phyloP scores from a whole-genome alignment of 1,140 invertebrate genomes.

The Drosophila sturtevanti region DNA sequence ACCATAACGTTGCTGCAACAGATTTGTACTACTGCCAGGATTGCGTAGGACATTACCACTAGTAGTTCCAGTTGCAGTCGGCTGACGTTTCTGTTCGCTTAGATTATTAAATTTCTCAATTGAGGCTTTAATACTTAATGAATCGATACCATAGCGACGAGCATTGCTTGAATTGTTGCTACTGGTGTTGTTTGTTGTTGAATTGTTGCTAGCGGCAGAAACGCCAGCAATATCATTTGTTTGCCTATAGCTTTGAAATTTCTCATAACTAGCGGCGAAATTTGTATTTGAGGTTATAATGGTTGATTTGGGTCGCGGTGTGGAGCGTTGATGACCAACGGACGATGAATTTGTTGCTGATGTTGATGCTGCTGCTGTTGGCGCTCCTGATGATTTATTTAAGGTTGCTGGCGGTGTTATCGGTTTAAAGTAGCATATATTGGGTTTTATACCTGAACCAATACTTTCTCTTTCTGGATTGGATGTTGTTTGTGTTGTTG shows the following conservation, averaged over 20 bases:
- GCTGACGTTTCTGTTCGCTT: conserved; percentile 61
- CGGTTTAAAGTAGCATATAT: conserved; percentile 61
- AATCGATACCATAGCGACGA: conserved; percentile 65
- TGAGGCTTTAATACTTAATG: conserved; percentile 76
- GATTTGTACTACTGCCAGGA: conserved; percentile 64
- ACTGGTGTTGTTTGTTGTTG: conserved; percentile 2
- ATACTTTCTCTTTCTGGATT: neutral
- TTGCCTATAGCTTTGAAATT: conserved; percentile 67
- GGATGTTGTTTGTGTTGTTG: conserved; percentile 28
- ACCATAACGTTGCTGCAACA: conserved; percentile 74
- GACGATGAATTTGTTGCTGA: conserved; percentile 10
- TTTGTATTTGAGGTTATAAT: conserved; percentile 71
- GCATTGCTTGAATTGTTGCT: conserved; percentile 39
- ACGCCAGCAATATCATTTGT: conserved; percentile 48
- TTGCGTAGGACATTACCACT: conserved; percentile 9
- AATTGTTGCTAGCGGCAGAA: neutral
- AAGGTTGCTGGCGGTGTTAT: conserved; percentile 56
- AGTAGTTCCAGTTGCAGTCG: conserved; percentile 24
- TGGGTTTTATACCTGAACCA: conserved; percentile 26
- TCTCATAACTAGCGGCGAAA: conserved; percentile 64
- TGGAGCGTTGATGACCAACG: conserved; percentile 9
- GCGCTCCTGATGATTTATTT: conserved; percentile 34
- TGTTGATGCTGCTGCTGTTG: conserved; percentile 23
- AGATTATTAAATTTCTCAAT: conserved; percentile 80
- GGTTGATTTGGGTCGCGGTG: conserved; percentile 71